Percentiles rank a stretch among this genome's conserved stretches.
These are phyloP conservation scores for Stegostoma tigrinum DNA, from an alignment of 2,113 vertebrate species.

Conservation along the genomic window DNA sequence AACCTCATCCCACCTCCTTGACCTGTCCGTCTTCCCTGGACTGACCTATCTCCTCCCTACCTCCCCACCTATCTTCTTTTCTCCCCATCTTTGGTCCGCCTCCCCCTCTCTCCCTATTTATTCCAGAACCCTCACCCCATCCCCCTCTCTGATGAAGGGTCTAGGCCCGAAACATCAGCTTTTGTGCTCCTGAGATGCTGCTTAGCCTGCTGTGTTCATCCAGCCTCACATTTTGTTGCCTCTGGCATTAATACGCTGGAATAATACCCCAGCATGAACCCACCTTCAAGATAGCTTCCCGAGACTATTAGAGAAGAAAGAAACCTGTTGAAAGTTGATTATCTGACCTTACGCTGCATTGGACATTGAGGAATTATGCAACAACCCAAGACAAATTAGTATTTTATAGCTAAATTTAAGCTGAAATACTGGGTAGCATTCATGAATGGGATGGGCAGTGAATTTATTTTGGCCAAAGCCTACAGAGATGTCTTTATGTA, in stretches of 20 bases:
- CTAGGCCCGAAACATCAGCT: no score
- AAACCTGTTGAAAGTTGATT: background rate
- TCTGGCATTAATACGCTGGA: background rate
- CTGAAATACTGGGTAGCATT: background rate
- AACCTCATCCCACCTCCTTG: no score
- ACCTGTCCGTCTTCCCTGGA: no score
- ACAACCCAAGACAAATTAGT: background rate
- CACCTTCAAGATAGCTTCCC: background rate
- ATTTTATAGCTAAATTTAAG: background rate
- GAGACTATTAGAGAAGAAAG: background rate
- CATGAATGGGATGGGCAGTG: background rate
- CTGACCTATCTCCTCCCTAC: no score
- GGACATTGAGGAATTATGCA: background rate
- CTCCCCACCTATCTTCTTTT: no score
- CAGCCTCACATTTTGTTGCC: no score
- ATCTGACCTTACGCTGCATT: background rate
- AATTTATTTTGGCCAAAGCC: background rate
- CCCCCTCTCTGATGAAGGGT: no score
- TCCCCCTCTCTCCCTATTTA: no score
- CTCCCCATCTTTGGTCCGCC: no score
- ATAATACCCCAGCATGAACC: background rate
- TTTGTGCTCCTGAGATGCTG: no score
- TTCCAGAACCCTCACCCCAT: no score
- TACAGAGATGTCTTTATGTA: background rate
- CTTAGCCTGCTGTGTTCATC: no score